phyloP scores from a whole-genome alignment of 2,888 invertebrate genomes.

The Harmothoe impar region DNA sequence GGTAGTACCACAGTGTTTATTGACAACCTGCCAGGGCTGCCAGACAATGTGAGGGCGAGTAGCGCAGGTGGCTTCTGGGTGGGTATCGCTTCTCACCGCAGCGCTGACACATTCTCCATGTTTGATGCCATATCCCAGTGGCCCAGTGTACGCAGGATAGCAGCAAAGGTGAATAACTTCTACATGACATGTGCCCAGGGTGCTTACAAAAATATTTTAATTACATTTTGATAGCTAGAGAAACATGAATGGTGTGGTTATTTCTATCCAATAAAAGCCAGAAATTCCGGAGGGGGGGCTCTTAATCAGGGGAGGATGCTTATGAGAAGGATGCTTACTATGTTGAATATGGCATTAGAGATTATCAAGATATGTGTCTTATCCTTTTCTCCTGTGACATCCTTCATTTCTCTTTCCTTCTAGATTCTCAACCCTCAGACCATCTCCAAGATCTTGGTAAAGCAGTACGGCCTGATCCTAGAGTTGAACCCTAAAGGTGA shows the following conservation, averaged over 20 bases:
- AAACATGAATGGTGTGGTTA: no score
- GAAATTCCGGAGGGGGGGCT: no score
- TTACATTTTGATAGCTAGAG: no score
- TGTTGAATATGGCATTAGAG: no score
- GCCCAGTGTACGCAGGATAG: conserved; percentile 65
- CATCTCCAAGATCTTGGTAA: background rate
- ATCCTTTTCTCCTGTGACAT: no score
- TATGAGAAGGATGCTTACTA: no score
- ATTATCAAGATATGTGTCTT: no score
- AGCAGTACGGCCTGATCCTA: conserved; percentile 40
- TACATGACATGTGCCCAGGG: no score
- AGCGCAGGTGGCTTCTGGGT: conserved; percentile 83
- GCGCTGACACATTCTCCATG: conserved; percentile 52
- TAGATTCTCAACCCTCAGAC: background rate
- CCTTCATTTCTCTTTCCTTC: background rate
- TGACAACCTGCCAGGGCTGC: conserved; percentile 87
- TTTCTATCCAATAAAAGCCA: no score
- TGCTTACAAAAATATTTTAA: no score
- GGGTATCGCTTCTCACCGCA: conserved; percentile 74
- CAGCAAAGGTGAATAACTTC: conserved; percentile 68
- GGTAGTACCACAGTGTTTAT: conserved; percentile 92
- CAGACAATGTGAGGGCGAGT: conserved; percentile 87
- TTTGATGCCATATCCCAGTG: conserved; percentile 65
- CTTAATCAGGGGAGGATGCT: no score
- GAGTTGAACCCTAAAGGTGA: conserved; percentile 68